These are phyloP conservation scores for Brachionus rubens DNA, from an alignment of 1,140 invertebrate genomes.

Conservation along the genomic window DNA sequence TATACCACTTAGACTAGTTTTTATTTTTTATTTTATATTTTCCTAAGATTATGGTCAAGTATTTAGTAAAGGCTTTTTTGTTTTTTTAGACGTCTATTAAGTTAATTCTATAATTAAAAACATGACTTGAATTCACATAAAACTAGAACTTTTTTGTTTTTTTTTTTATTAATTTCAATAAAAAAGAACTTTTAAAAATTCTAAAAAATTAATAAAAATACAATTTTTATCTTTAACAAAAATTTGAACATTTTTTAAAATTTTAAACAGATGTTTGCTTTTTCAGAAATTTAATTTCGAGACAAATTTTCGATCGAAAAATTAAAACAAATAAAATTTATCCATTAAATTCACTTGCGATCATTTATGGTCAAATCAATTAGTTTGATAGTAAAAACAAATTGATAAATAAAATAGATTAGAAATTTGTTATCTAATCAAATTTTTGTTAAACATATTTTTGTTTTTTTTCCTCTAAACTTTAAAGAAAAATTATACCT, in stretches of 20 bases:
- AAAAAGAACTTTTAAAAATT: neutral
- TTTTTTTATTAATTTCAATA: neutral
- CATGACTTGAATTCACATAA: conserved; percentile 42
- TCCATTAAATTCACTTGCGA: neutral
- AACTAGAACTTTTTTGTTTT: conserved; percentile 7
- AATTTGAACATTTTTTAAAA: conserved; percentile 2
- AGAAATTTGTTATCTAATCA: no score
- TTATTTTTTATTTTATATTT: conserved; percentile 12
- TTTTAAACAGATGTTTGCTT: neutral
- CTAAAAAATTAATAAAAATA: no score
- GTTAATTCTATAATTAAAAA: conserved; percentile 24
- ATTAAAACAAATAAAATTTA: conserved; percentile 1
- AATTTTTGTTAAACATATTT: no score
- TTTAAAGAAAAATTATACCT: no score
- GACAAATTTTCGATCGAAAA: neutral
- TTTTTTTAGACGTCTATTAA: conserved; percentile 42
- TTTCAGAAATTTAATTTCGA: conserved; percentile 24
- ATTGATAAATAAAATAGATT: no score
- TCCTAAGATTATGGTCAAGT: conserved; percentile 40
- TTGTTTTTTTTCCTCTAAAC: no score
- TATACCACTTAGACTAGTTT: conserved; percentile 40
- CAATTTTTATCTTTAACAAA: conserved; percentile 37
- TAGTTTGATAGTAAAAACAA: no score
- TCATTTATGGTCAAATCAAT: no score
- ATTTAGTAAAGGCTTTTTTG: conserved; percentile 8